Percentiles rank a stretch among this genome's conserved stretches.
phyloP scores from a whole-genome alignment of 2,797 vertebrate species.

The Cygnus olor region DNA sequence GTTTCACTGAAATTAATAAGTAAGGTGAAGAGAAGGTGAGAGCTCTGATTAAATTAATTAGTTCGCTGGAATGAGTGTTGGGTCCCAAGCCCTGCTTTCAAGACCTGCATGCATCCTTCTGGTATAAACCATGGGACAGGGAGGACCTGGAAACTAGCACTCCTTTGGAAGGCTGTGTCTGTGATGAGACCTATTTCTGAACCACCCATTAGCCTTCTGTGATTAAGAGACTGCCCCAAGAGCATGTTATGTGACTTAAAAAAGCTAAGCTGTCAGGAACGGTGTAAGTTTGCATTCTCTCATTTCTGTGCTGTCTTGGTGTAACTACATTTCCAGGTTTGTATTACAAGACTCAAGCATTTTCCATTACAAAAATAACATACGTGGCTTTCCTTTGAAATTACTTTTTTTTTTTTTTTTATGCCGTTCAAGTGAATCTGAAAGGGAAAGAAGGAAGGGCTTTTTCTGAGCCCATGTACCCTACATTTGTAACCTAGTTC shows the following conservation, averaged over 20 bases:
- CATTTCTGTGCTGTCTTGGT: background rate
- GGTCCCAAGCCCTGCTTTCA: background rate
- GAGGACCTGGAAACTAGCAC: background rate
- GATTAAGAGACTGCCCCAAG: background rate
- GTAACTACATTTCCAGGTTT: background rate
- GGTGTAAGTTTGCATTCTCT: background rate
- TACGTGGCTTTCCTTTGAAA: background rate
- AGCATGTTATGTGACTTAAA: background rate
- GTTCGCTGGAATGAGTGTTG: background rate
- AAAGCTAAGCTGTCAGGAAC: background rate
- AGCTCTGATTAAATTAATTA: conserved; percentile 36
- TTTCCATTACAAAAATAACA: background rate
- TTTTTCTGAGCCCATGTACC: background rate
- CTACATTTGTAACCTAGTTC: background rate
- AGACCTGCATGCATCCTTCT: background rate
- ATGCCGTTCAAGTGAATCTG: background rate
- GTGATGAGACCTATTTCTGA: background rate
- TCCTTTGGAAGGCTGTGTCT: background rate
- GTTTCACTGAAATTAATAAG: background rate
- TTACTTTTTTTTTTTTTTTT: background rate
- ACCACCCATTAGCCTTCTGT: background rate
- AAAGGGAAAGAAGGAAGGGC: background rate
- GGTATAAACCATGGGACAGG: rapidly evolving
- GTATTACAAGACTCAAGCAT: background rate
- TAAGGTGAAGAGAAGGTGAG: conserved; percentile 27